These are phyloP conservation scores for Tiaroga cobitis DNA, from an alignment of 2,797 vertebrate genomes.

Conservation along the genomic window DNA sequence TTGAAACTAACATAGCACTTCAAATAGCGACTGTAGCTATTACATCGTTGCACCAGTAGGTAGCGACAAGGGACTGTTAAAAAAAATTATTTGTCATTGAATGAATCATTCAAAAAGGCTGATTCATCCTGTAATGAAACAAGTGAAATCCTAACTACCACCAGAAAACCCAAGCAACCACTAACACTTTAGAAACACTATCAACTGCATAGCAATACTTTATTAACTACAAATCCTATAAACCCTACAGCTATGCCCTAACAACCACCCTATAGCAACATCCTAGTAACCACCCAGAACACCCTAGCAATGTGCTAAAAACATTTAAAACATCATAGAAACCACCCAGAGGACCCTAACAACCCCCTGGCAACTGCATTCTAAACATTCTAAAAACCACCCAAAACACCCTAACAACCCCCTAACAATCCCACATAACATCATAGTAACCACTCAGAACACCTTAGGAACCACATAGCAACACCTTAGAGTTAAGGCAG, in stretches of 20 bases:
- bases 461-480: background rate
- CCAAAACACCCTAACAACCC: background rate
- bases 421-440: background rate
- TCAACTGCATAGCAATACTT: background rate
- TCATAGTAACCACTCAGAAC: background rate
- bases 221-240: background rate
- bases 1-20: too few relatives aligned
- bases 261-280: background rate
- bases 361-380: background rate
- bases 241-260: background rate
- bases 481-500: background rate
- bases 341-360: background rate
- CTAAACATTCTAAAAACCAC: background rate
- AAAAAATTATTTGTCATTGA: background rate
- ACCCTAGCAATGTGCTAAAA: background rate
- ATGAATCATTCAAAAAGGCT: background rate
- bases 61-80: background rate
- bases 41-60: background rate
- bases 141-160: background rate
- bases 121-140: background rate
- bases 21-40: background rate
- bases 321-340: background rate
- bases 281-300: background rate
- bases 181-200: background rate
- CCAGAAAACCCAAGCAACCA: background rate